Conservation (phyloP, 2,888 invertebrate species). For the Caenorhabditis virilis region DNA sequence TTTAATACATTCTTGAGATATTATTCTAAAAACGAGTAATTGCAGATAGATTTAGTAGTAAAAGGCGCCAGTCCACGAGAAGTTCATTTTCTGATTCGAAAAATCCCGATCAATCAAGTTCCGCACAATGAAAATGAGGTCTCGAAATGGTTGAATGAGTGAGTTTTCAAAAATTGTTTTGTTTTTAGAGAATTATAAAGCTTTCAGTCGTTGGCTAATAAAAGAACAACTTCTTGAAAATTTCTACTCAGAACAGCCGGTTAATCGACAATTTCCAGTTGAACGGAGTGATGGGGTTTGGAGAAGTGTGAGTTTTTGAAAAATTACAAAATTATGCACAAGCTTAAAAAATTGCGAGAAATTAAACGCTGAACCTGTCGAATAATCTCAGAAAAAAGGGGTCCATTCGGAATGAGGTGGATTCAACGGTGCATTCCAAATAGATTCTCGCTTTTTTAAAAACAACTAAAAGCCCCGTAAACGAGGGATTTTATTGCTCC, state of each 20-base stretch:
- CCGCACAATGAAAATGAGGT: slow-evolving; percentile 51
- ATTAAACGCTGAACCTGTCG: no score
- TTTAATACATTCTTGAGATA: not conserved
- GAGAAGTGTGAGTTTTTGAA: slow-evolving; percentile 45
- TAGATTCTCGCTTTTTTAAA: no score
- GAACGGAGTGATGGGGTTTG: slow-evolving; percentile 50
- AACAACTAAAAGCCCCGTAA: no score
- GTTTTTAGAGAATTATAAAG: not conserved
- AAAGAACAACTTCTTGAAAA: slow-evolving; percentile 57
- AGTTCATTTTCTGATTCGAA: slow-evolving; percentile 80
- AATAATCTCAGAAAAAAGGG: no score
- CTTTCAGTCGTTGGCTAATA: slow-evolving; percentile 51
- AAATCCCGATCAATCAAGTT: slow-evolving; percentile 62
- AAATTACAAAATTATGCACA: not conserved
- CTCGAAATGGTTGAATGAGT: slow-evolving; percentile 56
- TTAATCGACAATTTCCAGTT: slow-evolving; percentile 52
- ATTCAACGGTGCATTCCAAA: no score
- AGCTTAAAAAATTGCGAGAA: not conserved
- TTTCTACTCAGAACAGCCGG: slow-evolving; percentile 57
- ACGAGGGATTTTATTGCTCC: no score
- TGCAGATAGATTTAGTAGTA: slow-evolving; percentile 74
- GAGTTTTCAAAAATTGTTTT: slow-evolving; percentile 3
- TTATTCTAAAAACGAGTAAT: not conserved
- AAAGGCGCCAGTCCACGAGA: slow-evolving; percentile 78
- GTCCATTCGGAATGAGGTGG: no score